Conservation (phyloP, 1,140 invertebrate genomes). For the Zaprionus nigranus region DNA sequence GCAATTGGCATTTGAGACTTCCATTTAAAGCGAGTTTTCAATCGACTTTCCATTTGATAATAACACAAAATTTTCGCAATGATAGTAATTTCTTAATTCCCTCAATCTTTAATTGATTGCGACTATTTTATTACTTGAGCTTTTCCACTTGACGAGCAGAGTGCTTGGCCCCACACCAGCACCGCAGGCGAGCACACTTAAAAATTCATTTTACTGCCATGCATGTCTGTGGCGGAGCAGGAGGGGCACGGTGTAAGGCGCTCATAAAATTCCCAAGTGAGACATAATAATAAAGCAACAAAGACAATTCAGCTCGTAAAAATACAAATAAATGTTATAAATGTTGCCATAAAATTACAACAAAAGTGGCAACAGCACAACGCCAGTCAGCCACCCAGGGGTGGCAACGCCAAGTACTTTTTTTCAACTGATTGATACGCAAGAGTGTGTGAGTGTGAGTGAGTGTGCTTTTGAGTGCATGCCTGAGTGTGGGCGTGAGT, state of each 20-base stretch:
- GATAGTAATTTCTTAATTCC: background rate
- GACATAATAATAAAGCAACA: conserved; percentile 81
- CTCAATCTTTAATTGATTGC: conserved; percentile 18
- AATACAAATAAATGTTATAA: conserved; percentile 82
- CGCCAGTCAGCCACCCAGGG: background rate
- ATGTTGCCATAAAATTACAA: conserved; percentile 80
- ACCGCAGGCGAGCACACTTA: conserved; percentile 18
- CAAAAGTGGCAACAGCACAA: conserved; percentile 44
- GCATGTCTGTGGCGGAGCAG: background rate
- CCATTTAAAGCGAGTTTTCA: background rate
- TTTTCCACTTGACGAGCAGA: conserved; percentile 20
- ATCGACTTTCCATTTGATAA: background rate
- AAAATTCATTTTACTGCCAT: conserved; percentile 36
- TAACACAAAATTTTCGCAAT: background rate
- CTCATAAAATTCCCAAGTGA: conserved; percentile 73
- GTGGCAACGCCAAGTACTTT: conserved; percentile 39
- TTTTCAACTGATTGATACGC: conserved; percentile 77
- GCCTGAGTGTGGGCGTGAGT: conserved; percentile 22
- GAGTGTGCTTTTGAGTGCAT: conserved; percentile 9
- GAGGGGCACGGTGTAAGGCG: background rate
- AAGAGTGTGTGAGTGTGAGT: conserved; percentile 5
- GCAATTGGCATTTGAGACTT: background rate
- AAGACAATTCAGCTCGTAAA: conserved; percentile 79
- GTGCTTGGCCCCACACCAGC: background rate
- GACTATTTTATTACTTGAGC: conserved; percentile 29